Base-by-base conservation (phyloP, 2,888 invertebrate species). In the Meteorus cinctellus region DNA sequence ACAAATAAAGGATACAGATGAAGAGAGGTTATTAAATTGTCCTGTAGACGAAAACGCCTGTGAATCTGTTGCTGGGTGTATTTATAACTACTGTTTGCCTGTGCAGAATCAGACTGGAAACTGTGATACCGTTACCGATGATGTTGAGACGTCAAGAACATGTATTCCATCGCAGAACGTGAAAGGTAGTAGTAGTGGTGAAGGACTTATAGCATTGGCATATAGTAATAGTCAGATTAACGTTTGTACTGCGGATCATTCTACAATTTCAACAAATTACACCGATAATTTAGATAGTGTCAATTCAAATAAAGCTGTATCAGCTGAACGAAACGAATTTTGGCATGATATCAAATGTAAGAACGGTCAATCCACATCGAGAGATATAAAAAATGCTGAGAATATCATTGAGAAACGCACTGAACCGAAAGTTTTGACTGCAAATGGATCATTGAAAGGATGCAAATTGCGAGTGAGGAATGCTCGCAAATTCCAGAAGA, bases 231-330 rank as follows among this genome's bases (percentile, higher is more conserved):
- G 89, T 0, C 88, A 89, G 72, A 81, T 89, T 16, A 82, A 88
- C 3, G 86, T 89, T 0, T 89, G 89, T 76, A 88, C 89, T 60
- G 86, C 87, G 10, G 88, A 88, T 77, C 88, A 86, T 24, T 81
- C 87, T 5, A 83, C 84, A 19, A 86, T 89, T 45, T 89, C 88
- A 45, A 86, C 89, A 14, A 87, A 89, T 68, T 89, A 89, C 72
- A 86, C 88, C 0, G 89, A 89, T 67, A 90, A 90, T 76, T 90
- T 89, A 90, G 89, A 90, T 74, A 89, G 86, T 70, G 76, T 89
- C 3, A 89, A 89, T 77, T 45, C 88, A 0, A 89, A 88, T 51
- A 89, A 88, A 31, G 87, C 87, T 34, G 4, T 65, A 2, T 12
- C 34, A 27, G 27, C 51, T 0, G 1, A 72, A 10, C 82, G 84